Percentiles rank a stretch among this genome's conserved stretches.
Conservation (phyloP, 2,797 vertebrate genomes). For the Arctocebus calabarensis region DNA sequence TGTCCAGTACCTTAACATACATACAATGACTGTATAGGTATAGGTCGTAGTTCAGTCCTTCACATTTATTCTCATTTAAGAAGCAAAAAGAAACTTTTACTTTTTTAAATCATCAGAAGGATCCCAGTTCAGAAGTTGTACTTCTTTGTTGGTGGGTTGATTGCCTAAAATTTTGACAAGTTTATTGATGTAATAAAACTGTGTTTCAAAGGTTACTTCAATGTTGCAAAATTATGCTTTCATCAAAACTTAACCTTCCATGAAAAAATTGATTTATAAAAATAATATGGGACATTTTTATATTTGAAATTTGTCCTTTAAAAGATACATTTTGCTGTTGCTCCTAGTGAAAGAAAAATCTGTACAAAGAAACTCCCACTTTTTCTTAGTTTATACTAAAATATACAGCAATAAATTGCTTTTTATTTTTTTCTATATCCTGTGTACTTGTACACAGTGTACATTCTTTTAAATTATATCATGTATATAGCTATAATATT, state of each 20-base stretch:
- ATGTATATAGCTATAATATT: slow-evolving; percentile 53
- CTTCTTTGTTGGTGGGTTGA: slow-evolving; percentile 42
- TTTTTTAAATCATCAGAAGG: slow-evolving; percentile 1
- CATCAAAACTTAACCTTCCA: slow-evolving; percentile 60
- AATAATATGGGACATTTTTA: slow-evolving; percentile 66
- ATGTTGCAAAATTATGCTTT: slow-evolving; percentile 73
- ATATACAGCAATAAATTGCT: slow-evolving; percentile 58
- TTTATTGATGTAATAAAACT: slow-evolving; percentile 65
- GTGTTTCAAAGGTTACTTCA: slow-evolving; percentile 64
- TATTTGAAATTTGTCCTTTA: slow-evolving; percentile 66
- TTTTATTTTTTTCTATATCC: slow-evolving; percentile 62
- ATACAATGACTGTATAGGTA: neutral
- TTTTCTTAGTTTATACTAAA: slow-evolving; percentile 64
- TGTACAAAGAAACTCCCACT: slow-evolving; percentile 35
- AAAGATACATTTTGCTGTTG: slow-evolving; percentile 47
- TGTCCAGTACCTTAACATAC: neutral
- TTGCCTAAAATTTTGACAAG: slow-evolving; percentile 51
- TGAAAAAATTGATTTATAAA: slow-evolving; percentile 61
- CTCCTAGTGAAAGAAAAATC: slow-evolving; percentile 60
- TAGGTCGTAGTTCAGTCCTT: slow-evolving; percentile 21
- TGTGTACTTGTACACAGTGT: slow-evolving; percentile 66
- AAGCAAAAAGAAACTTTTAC: slow-evolving; percentile 45
- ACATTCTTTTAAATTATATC: slow-evolving; percentile 63
- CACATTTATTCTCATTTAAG: slow-evolving; percentile 33
- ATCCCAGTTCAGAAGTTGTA: slow-evolving; percentile 40